These are phyloP conservation scores for Ginglymostoma cirratum DNA, from an alignment of 2,113 vertebrate species.

Conservation along the genomic window DNA sequence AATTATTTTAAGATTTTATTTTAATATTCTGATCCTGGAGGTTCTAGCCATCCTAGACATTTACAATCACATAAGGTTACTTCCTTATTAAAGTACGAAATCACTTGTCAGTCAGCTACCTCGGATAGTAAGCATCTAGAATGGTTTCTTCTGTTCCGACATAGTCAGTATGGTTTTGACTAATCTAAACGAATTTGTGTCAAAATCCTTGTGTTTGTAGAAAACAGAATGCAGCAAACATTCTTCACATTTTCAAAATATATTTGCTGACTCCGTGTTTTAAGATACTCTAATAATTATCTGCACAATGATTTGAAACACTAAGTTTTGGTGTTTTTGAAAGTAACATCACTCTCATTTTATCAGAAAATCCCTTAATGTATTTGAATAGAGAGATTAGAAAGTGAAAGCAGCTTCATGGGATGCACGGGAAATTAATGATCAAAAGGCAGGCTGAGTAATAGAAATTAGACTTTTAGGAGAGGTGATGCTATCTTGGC, in stretches of 20 bases:
- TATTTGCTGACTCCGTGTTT: background rate
- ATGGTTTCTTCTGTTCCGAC: background rate
- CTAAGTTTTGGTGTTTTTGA: background rate
- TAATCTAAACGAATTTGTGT: background rate
- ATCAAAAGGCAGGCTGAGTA: background rate
- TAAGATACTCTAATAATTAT: background rate
- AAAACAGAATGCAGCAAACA: background rate
- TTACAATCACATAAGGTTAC: background rate
- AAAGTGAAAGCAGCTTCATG: background rate
- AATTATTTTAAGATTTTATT: background rate
- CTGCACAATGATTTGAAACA: background rate
- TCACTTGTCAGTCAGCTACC: background rate
- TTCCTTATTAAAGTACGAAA: background rate
- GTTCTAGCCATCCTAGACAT: background rate
- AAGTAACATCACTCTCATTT: background rate
- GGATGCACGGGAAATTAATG: background rate
- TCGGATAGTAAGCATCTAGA: background rate
- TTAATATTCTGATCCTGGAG: background rate
- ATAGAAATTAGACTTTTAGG: background rate
- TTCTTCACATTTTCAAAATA: background rate
- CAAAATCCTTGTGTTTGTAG: background rate
- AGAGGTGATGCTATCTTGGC: background rate
- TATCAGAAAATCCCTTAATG: background rate
- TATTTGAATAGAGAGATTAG: background rate
- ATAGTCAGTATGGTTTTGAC: background rate